Base-by-base conservation (phyloP, 2,888 invertebrate genomes). In the Proisotoma minuta region DNA sequence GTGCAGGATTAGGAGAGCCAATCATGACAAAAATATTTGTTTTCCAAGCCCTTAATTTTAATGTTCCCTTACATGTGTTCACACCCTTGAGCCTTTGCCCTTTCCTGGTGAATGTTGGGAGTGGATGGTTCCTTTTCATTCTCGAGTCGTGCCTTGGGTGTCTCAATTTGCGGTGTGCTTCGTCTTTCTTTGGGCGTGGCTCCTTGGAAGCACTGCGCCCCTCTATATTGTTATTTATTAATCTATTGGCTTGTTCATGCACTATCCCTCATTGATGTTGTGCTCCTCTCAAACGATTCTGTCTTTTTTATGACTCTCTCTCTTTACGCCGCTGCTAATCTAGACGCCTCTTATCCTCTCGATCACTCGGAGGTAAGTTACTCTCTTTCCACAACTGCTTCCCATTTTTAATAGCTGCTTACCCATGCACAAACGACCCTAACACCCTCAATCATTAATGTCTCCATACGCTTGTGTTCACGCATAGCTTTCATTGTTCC, bases 391-490 rank as follows among this genome's bases (percentile, higher is more conserved):
- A 71, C 71, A 70, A 71, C 65, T 69, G 69, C 71, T 70, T 71
- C 71, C 69, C 71, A 67, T 67, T 69, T 70, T 70, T 69, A 69
- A 66, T 72, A 69, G 66, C 65, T 62, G 66, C 70, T 70, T 68
- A 60, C 56, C 61, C 61, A 59, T 63, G 51, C 40, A 23, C 34
- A 65, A 75, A 70, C 74, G 63, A 83, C 83, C 83, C 84, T 83
- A 87, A 86, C 89, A 70, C 75, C 71, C 89, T 54, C 23, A 28
- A 23, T 4, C n/a, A 26, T 3, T 18, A 12, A 22, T 28, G 8
- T 18, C n/a, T 39, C 18, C 24, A 29, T 29, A 28, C 48, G 69
- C 69, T 69, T 71, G 56, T 65, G 66, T 68, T 68, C 62, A 62
- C 64, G 71, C 69, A 70, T 63, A 70, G 67, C 69, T 72, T 70